Percentiles rank a stretch among this genome's conserved stretches.
Conservation (phyloP, 2,888 invertebrate species). For the Drosophila hamatofila region DNA sequence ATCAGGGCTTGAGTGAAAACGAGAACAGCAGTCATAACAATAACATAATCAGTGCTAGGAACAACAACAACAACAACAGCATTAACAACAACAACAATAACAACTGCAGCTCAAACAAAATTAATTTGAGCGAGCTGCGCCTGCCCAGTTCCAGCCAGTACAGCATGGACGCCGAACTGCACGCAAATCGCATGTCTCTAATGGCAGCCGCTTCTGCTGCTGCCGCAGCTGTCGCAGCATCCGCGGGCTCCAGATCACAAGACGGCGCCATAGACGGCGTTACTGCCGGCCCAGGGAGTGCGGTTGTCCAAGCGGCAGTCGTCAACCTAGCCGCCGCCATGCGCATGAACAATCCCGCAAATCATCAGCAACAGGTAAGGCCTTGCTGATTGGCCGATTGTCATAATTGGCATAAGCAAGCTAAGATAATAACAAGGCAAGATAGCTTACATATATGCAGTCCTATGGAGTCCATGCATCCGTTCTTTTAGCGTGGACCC, state of each 20-base stretch:
- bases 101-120: constrained; percentile 88
- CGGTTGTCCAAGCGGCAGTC: constrained; percentile 90
- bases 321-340: constrained; percentile 92
- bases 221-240: constrained; percentile 80
- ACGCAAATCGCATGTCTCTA: constrained; percentile 89
- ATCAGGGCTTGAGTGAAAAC: constrained; percentile 87
- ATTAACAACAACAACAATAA: constrained; percentile 85
- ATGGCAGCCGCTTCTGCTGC: constrained; percentile 87
- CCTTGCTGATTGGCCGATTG: neutral
- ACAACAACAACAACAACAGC: constrained; percentile 86
- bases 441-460: no score
- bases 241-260: constrained; percentile 53
- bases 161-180: constrained; percentile 87
- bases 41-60: constrained; percentile 42
- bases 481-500: neutral
- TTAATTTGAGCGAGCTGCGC: constrained; percentile 84
- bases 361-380: constrained; percentile 65
- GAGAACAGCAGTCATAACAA: constrained; percentile 86
- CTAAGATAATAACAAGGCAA: neutral
- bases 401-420: neutral
- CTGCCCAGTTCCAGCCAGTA: constrained; percentile 88
- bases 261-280: constrained; percentile 84
- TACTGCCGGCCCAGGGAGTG: constrained; percentile 81
- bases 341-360: constrained; percentile 86
- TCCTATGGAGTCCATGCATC: no score